Evolutionary conservation across 2,113 vertebrate genomes (phyloP).

Genomic region (Bothrops jararaca): DNA sequence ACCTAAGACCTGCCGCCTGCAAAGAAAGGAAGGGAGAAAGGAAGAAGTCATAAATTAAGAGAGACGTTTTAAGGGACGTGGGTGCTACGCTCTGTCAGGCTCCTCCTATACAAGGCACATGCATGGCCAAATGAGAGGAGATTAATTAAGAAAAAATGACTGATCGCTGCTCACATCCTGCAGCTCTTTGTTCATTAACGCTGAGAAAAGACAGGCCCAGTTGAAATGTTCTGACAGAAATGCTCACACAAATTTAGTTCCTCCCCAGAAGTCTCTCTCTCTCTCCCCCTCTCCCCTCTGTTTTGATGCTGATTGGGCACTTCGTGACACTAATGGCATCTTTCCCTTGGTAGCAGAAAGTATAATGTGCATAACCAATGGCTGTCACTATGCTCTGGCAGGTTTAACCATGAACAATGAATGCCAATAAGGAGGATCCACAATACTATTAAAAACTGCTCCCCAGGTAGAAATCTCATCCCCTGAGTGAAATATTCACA

Average conservation of each 20-base stretch:
- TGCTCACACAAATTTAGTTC: neutral
- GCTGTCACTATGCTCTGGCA: neutral
- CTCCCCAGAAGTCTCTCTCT: neutral
- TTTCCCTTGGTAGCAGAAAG: neutral
- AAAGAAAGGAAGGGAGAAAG: neutral
- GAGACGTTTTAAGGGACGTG: constrained; percentile 22
- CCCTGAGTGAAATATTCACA: neutral
- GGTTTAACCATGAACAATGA: neutral
- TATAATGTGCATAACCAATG: neutral
- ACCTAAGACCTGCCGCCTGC: neutral
- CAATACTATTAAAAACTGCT: neutral
- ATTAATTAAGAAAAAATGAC: constrained; percentile 34
- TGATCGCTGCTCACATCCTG: constrained; percentile 20
- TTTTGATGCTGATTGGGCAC: neutral
- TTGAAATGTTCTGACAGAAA: constrained; percentile 18
- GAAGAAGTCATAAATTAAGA: constrained; percentile 5
- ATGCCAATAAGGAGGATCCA: neutral
- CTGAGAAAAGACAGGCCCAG: constrained; percentile 1
- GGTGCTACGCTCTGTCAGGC: constrained; percentile 11
- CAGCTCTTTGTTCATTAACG: neutral
- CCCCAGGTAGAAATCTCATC: neutral
- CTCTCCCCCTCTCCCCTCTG: neutral
- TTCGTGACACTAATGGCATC: neutral
- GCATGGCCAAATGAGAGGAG: constrained; percentile 5
- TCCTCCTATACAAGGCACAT: neutral